phyloP scores from a whole-genome alignment of 2,113 vertebrate genomes.

The Raphicerus campestris region DNA sequence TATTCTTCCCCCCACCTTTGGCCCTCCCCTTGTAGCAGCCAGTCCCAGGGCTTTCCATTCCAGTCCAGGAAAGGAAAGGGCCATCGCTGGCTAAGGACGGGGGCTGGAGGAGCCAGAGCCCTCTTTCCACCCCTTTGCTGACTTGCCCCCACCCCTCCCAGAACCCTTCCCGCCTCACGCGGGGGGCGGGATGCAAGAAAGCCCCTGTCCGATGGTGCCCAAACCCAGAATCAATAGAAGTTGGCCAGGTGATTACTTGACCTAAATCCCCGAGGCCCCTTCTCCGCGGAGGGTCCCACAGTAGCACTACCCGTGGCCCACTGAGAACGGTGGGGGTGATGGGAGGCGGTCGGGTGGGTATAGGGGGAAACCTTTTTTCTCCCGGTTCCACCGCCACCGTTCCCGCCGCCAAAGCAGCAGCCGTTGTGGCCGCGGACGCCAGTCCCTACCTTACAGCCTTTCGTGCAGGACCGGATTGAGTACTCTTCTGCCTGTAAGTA shows the following conservation, averaged over 20 bases:
- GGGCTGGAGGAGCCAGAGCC: neutral
- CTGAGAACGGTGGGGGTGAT: neutral
- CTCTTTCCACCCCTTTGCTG: neutral
- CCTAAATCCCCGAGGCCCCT: neutral
- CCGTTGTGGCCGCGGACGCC: neutral
- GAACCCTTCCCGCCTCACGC: neutral
- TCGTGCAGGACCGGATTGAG: slow-evolving; percentile 86
- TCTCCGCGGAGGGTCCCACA: neutral
- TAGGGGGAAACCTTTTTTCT: neutral
- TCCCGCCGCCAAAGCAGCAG: neutral
- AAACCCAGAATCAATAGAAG: slow-evolving; percentile 13
- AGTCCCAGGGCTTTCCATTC: neutral
- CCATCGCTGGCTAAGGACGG: neutral
- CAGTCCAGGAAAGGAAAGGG: neutral
- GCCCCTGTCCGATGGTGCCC: neutral
- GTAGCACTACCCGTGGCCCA: neutral
- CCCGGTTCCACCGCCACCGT: neutral
- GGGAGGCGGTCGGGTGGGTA: neutral
- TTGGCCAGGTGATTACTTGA: slow-evolving; percentile 17
- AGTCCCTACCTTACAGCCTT: slow-evolving; percentile 88
- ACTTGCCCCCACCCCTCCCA: rapidly evolving
- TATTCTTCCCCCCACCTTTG: neutral
- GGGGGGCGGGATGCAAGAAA: neutral
- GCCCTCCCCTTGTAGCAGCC: neutral
- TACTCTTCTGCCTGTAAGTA: slow-evolving; percentile 88